Conservation (phyloP, 2,888 invertebrate genomes). For the Diarsia brunnea region DNA sequence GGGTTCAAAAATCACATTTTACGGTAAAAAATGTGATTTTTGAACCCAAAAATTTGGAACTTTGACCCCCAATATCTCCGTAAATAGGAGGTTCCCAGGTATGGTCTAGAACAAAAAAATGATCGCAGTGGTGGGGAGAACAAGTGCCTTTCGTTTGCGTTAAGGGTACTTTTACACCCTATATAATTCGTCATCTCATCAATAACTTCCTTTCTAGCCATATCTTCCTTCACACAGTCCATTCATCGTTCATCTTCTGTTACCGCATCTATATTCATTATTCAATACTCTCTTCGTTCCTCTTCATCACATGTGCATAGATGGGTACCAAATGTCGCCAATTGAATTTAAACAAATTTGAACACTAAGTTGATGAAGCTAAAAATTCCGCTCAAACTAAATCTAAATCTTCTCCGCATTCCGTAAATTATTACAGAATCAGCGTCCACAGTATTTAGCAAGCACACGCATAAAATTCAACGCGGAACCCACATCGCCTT, state of each 20-base stretch:
- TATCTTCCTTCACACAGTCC: background rate
- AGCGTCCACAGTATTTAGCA: conserved; percentile 10
- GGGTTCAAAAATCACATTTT: too few relatives aligned
- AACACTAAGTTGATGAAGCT: background rate
- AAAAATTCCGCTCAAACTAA: background rate
- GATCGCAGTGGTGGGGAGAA: too few relatives aligned
- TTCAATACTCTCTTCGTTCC: background rate
- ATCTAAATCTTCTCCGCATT: background rate
- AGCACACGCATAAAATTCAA: conserved; percentile 12
- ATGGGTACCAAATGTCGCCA: too few relatives aligned
- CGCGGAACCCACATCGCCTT: conserved; percentile 35
- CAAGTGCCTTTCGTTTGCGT: too few relatives aligned
- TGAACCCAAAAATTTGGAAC: too few relatives aligned
- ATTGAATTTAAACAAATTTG: background rate
- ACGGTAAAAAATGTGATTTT: too few relatives aligned
- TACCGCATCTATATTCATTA: background rate
- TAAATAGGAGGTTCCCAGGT: too few relatives aligned
- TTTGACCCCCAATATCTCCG: too few relatives aligned
- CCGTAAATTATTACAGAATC: background rate
- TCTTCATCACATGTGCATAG: background rate
- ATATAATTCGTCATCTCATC: too few relatives aligned
- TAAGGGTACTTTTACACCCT: too few relatives aligned
- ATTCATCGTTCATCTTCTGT: background rate
- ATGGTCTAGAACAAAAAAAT: too few relatives aligned
- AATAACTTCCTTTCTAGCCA: too few relatives aligned